These are phyloP conservation scores for Caenorhabditis tropicalis DNA, from an alignment of 1,140 invertebrate genomes.

Conservation along the genomic window DNA sequence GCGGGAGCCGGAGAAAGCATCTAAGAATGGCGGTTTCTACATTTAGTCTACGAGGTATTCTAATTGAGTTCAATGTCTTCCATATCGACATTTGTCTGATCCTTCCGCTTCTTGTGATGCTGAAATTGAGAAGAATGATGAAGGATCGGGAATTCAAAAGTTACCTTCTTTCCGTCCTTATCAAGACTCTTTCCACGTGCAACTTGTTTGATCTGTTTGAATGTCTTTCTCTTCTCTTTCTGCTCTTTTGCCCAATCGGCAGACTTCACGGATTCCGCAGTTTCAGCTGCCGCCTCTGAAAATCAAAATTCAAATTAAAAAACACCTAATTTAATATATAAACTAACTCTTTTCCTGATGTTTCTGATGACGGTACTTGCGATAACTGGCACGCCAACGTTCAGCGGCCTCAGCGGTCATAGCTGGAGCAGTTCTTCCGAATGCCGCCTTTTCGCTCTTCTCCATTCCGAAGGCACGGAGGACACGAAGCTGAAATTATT, in stretches of 20 bases:
- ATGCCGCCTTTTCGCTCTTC: constrained; percentile 47
- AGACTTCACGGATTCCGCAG: constrained; percentile 32
- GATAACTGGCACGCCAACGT: constrained; percentile 66
- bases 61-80: constrained; percentile 39
- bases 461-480: constrained; percentile 61
- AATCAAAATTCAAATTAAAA: not conserved
- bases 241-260: constrained; percentile 35
- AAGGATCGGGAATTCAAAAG: not conserved
- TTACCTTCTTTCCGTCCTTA: not conserved
- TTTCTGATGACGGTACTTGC: constrained; percentile 67
- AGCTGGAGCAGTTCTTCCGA: constrained; percentile 66
- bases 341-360: constrained; percentile 60
- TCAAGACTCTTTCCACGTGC: constrained; percentile 42
- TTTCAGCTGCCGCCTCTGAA: constrained; percentile 49
- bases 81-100: constrained; percentile 33
- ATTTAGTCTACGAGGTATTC: not conserved
- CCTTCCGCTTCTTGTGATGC: constrained; percentile 39
- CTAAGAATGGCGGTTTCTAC: not conserved
- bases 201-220: constrained; percentile 54
- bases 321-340: not conserved
- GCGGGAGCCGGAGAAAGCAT: constrained; percentile 14
- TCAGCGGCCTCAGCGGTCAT: constrained; percentile 71
- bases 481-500: constrained; percentile 52
- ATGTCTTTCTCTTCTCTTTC: constrained; percentile 56
- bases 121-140: not conserved